Evolutionary conservation across 2,888 invertebrate species (phyloP), one percentile per base, ranked within the genome.

Genomic region (Allygus modestus): DNA sequence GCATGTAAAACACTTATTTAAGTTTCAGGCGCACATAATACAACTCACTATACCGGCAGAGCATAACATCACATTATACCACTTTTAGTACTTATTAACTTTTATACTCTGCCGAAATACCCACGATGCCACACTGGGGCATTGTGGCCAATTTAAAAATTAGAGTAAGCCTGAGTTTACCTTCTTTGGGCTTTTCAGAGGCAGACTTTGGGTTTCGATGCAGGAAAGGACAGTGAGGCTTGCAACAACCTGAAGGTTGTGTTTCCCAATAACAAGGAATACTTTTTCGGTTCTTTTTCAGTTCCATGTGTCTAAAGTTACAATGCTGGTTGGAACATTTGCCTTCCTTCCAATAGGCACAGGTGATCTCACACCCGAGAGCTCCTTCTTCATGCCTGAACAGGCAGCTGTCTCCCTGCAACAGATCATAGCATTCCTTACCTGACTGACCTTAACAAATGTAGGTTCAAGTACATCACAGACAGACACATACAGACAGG

Each of bases 261-360:
- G 93, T 94, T 91, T 97, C 97, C 96, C 96, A 97, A 90, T 96
- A 97, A 90, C 97, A 97, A 0, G 95, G 95, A 89, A 96, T 96
- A 87, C 93, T 93, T 91, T 95, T 94, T 87, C 96, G 94, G 90
- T 96, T 95, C 93, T 96, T 96, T 95, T 95, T 93, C 87, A 96
- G 92, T 90, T 96, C 95, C 96, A 97, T 97, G 90, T 97, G 97
- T 88, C 97, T 93, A 89, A 95, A 94, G 89, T 94, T 95, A 91
- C 97, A 97, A 88, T 94, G 93, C 88, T 94, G 93, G 89, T 95
- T 94, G 54, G 93, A 91, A 90, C 97, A 97, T 89, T 94, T 94
- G 87, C 96, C 96, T 90, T 95, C 94, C 89, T 95, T 94, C 97
- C 97, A 97, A 87, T 94, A 94, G 12, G 93, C 91, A 90, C 97